Evolutionary conservation across 2,113 vertebrate genomes (phyloP).

Genomic region (Aphelocoma coerulescens): DNA sequence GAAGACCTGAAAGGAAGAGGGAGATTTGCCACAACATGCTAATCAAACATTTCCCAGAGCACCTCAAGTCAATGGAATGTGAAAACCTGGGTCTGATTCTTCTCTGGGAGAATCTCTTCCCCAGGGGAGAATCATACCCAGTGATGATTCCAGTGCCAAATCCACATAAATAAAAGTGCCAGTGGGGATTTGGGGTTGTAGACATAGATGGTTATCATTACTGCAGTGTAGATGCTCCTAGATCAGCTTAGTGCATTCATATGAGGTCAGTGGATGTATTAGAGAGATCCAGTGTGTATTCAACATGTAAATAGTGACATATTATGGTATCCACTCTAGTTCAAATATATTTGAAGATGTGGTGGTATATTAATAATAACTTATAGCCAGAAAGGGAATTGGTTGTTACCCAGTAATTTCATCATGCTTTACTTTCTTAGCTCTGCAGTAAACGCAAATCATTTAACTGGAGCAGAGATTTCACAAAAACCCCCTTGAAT

Average conservation of each 20-base stretch:
- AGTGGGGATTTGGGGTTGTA: background rate
- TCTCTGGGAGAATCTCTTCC: background rate
- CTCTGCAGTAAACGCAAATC: background rate
- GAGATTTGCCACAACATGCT: background rate
- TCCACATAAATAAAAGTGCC: background rate
- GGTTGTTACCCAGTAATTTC: background rate
- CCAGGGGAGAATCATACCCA: background rate
- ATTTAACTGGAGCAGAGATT: background rate
- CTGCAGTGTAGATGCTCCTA: background rate
- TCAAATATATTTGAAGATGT: slow-evolving; percentile 11
- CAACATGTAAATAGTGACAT: background rate
- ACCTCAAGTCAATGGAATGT: background rate
- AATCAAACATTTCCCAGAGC: background rate
- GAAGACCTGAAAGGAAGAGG: background rate
- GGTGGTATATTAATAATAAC: background rate
- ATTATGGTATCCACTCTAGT: background rate
- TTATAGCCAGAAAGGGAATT: background rate
- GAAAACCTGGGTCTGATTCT: background rate
- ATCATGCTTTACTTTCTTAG: background rate
- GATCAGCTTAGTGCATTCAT: background rate
- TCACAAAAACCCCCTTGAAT: background rate
- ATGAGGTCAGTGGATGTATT: background rate
- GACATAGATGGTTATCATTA: background rate
- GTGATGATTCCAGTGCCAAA: background rate
- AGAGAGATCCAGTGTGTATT: background rate